Conservation (phyloP, 2,797 vertebrate species). For the Schizopygopsis pylzovi region DNA sequence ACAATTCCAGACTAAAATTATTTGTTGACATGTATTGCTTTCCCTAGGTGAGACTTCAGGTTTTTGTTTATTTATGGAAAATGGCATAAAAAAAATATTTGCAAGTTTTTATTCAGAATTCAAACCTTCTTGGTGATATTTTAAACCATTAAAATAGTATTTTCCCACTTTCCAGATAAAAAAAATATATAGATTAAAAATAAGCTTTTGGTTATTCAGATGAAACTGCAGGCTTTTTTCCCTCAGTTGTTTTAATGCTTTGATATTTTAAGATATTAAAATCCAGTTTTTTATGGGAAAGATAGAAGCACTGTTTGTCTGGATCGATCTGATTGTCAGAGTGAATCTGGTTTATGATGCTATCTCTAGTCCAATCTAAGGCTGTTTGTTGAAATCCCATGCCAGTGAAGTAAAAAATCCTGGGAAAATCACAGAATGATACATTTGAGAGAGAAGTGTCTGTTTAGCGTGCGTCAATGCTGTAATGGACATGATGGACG, state of each 20-base stretch:
- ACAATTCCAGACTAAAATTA: background rate
- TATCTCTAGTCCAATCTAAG: background rate
- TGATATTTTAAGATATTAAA: background rate
- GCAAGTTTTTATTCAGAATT: background rate
- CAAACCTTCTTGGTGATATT: background rate
- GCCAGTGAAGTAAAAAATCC: background rate
- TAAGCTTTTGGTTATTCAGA: background rate
- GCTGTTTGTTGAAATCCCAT: background rate
- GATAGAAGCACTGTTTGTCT: background rate
- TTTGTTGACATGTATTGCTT: background rate
- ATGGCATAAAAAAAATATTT: too few relatives aligned
- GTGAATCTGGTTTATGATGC: background rate
- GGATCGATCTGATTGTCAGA: background rate
- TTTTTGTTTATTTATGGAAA: background rate
- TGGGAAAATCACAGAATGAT: background rate
- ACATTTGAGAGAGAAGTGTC: background rate
- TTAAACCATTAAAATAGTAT: too few relatives aligned
- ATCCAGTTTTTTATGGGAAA: background rate
- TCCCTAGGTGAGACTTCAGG: background rate
- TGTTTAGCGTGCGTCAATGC: slow-evolving; percentile 12
- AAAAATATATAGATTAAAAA: too few relatives aligned
- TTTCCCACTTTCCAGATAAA: too few relatives aligned
- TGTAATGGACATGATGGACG: slow-evolving; percentile 44
- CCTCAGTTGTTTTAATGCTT: background rate
- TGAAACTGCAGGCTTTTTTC: background rate